These are phyloP conservation scores for Aix galericulata DNA, from an alignment of 2,113 vertebrate species.

Conservation along the genomic window DNA sequence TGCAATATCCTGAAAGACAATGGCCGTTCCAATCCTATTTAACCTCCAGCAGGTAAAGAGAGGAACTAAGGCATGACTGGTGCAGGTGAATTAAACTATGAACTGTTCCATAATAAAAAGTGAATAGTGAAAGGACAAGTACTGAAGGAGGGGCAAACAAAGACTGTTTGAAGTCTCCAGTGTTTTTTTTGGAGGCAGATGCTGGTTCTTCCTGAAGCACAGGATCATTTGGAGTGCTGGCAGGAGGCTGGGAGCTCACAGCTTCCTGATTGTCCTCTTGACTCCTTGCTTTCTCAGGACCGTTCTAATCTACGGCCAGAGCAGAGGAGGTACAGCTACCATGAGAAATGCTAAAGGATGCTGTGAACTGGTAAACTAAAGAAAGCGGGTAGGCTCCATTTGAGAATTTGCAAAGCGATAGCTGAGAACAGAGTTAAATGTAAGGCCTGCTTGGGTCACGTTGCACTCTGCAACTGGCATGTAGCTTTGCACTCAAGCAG, in stretches of 20 bases:
- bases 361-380: background rate
- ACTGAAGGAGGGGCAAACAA: background rate
- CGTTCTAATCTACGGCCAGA: background rate
- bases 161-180: background rate
- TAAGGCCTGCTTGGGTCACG: background rate
- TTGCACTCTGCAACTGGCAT: background rate
- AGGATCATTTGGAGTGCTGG: background rate
- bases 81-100: background rate
- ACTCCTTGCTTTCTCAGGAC: background rate
- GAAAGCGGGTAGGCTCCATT: background rate
- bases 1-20: background rate
- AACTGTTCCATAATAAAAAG: background rate
- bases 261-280: background rate
- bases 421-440: background rate
- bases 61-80: background rate
- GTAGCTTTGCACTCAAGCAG: accelerated
- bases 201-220: background rate
- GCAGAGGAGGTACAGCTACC: background rate
- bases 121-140: background rate
- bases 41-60: background rate
- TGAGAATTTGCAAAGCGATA: constrained; percentile 16
- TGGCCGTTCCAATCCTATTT: background rate
- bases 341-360: background rate
- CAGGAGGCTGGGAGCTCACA: background rate
- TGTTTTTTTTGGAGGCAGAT: background rate